Percentiles rank a stretch among this genome's conserved stretches.
These are phyloP conservation scores for Lithophane ornitopus DNA, from an alignment of 2,888 invertebrate genomes.

Conservation along the genomic window DNA sequence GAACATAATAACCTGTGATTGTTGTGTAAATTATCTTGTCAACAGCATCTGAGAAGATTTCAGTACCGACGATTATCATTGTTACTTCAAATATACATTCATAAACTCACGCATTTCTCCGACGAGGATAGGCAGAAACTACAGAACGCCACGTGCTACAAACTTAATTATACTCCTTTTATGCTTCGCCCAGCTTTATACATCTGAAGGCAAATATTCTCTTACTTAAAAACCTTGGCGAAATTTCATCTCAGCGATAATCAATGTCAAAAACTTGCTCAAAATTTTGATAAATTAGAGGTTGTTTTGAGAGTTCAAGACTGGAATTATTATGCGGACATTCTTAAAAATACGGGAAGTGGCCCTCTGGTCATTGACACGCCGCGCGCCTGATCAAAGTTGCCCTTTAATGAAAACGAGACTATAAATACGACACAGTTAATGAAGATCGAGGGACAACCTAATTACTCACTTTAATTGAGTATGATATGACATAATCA, in stretches of 20 bases:
- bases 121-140: background rate
- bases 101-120: background rate
- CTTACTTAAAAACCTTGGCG: too few relatives aligned
- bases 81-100: background rate
- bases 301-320: background rate
- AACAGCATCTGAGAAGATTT: background rate
- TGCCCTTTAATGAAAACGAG: background rate
- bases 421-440: constrained; percentile 55
- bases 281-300: background rate
- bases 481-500: constrained; percentile 55
- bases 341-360: background rate
- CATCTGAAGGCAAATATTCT: too few relatives aligned
- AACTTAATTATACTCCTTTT: too few relatives aligned
- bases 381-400: background rate
- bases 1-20: background rate
- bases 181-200: too few relatives aligned
- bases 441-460: constrained; percentile 42
- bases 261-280: background rate
- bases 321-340: background rate
- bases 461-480: constrained; percentile 50
- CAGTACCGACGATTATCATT: background rate
- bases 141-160: background rate
- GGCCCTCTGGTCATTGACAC: background rate
- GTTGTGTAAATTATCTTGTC: constrained; percentile 2
- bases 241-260: background rate